These are phyloP conservation scores for Promerops cafer DNA, from an alignment of 2,113 vertebrate species.

Conservation along the genomic window DNA sequence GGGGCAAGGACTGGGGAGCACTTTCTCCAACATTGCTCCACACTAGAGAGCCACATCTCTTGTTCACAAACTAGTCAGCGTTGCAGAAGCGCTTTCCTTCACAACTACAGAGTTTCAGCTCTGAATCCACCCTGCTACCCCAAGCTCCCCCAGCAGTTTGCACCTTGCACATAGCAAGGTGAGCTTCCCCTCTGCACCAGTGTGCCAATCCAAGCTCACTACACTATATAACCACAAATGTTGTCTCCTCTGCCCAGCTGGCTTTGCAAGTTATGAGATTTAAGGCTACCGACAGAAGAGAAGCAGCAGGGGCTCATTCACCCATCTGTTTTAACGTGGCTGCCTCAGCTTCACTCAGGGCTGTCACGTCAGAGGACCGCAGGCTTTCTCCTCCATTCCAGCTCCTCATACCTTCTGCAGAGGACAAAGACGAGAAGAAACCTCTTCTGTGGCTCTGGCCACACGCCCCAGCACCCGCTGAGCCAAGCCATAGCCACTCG, in stretches of 20 bases:
- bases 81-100: fast-evolving
- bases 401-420: background rate
- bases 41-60: background rate
- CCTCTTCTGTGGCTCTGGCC: background rate
- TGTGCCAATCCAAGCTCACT: background rate
- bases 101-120: background rate
- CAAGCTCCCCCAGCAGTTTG: background rate
- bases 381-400: background rate
- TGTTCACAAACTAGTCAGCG: background rate
- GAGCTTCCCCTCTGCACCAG: background rate
- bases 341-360: background rate
- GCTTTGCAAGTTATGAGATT: background rate
- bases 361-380: fast-evolving
- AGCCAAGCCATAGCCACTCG: background rate
- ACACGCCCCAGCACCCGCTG: background rate
- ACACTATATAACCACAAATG: background rate
- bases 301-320: background rate
- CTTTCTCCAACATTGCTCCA: background rate
- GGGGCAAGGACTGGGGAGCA: fast-evolving
- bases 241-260: background rate
- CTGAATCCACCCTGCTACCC: fast-evolving
- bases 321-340: background rate
- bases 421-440: background rate
- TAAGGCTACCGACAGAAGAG: background rate
- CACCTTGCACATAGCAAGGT: fast-evolving